Conservation (phyloP, 2,113 vertebrate species). For the Stegostoma tigrinum region DNA sequence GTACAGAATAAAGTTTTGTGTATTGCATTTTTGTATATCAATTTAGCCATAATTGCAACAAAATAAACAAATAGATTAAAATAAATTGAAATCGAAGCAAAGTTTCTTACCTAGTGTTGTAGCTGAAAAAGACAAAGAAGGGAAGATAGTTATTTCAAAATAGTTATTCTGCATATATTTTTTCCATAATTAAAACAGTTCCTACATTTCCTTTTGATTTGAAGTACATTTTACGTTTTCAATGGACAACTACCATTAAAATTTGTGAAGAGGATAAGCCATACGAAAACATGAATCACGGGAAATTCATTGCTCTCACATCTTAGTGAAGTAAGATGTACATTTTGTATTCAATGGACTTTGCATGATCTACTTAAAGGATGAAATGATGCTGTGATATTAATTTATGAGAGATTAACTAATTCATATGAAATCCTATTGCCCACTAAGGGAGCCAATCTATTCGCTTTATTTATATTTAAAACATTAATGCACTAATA, state of each 20-base stretch:
- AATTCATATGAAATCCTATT: neutral
- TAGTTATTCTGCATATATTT: neutral
- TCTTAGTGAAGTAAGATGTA: neutral
- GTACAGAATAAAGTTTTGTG: neutral
- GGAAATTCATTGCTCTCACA: neutral
- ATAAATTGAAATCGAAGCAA: neutral
- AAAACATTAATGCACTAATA: neutral
- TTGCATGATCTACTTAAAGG: neutral
- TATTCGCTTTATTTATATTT: neutral
- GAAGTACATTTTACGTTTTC: no score
- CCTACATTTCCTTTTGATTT: neutral
- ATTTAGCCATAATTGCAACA: neutral
- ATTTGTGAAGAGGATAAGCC: neutral
- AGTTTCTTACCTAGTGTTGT: neutral
- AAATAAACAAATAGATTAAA: neutral
- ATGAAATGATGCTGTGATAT: neutral
- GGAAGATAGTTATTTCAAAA: neutral
- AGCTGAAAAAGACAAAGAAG: conserved; percentile 1
- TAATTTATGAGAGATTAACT: neutral
- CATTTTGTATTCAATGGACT: neutral
- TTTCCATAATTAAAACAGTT: neutral
- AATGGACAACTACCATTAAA: neutral
- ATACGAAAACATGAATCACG: neutral
- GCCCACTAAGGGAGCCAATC: neutral
- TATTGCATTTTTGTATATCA: neutral